These are phyloP conservation scores for Lepidurus arcticus DNA, from an alignment of 1,140 invertebrate genomes.

Conservation along the genomic window DNA sequence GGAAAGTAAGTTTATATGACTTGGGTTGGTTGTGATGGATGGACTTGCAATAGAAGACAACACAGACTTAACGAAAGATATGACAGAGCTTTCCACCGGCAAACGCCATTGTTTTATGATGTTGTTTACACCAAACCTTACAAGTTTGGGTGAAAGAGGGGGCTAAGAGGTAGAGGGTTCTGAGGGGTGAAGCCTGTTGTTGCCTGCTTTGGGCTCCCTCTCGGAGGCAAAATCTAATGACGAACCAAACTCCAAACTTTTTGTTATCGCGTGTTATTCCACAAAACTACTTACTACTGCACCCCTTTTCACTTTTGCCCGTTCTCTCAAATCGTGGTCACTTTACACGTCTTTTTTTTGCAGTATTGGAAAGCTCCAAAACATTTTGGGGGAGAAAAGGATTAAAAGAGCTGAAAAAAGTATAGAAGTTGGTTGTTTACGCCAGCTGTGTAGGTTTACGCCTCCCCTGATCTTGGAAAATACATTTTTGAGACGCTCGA, in stretches of 20 bases:
- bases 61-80: neutral
- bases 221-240: neutral
- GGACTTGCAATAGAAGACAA: neutral
- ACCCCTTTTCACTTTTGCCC: neutral
- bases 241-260: neutral
- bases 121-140: conserved; percentile 15
- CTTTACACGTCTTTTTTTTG: neutral
- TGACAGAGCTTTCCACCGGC: neutral
- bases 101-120: conserved; percentile 16
- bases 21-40: neutral
- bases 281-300: neutral
- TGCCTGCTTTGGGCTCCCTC: neutral
- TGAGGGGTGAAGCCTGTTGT: neutral
- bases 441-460: neutral
- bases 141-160: neutral
- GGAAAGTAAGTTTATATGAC: neutral
- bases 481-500: no score
- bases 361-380: neutral
- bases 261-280: neutral
- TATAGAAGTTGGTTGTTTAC: neutral
- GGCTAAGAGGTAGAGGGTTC: neutral
- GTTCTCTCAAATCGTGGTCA: neutral
- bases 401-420: neutral
- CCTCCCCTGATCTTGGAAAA: neutral
- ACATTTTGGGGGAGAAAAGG: neutral